Evolutionary conservation across 2,113 vertebrate species (phyloP), one percentile per base, ranked within the genome.

Genomic region (Cyphomyrus plagiostoma): DNA sequence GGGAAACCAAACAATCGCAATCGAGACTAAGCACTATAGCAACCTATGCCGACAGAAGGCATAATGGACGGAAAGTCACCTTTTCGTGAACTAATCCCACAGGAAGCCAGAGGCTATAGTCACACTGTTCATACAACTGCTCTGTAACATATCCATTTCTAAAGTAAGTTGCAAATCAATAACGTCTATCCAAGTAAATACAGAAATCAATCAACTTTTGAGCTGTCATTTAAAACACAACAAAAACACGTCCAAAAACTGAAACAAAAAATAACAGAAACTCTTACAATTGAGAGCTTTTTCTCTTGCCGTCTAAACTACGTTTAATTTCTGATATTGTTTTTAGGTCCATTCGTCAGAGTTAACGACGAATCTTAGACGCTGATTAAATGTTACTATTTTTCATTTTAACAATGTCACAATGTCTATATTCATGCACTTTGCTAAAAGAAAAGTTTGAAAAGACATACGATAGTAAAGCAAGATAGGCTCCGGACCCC

Each of bases 301-400:
- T 80, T 80, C 35, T 17, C 35, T 7, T 19, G 35, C 30, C 66
- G 3, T 15, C n/a, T 30, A 39, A 15, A 42, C 35, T 13, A 80
- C 5, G n/a, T 13, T 70, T 96, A 39, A 96, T 93, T 89, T 97
- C 97, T 0, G 94, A 97, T 97, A 93, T 98, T 98, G 90, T 96
- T 95, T 90, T 95, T 0, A 0, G 97, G 96, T 4, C 98, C 97
- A 0, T 98, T 97, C 0, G 97, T 98, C 91, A 98, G 90, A 52
- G 52, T 53, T 53, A 19, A 53, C 19, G 53, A 56, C 19, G 19
- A 21, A 39, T 80, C 35, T 15, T 80, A 80, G 74, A 80, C 17
- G 74, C 30, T 42, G 35, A 80, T 42, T 62, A 62, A 62, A 23
- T 30, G 26, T 70, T 70, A 30, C 7, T 26, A 39, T 80, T 80